Conservation (phyloP, 37 sponge, comb jelly and placozoan genomes). For the Haliclona indistincta region DNA sequence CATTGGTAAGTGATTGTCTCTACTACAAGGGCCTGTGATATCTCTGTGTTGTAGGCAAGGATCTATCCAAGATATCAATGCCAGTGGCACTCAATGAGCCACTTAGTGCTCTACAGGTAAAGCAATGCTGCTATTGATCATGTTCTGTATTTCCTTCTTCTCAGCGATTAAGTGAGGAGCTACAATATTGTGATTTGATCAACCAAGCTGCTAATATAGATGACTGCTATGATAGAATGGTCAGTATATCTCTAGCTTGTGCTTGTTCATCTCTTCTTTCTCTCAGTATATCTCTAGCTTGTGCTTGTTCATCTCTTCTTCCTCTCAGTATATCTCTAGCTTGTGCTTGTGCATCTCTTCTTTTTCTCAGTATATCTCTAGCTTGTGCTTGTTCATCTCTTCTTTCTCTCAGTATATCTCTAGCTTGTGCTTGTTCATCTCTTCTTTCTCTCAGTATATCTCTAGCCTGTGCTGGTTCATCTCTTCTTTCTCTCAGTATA, state of each 20-base stretch:
- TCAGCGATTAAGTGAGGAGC: slow-evolving; percentile 80
- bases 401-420: too few species aligned
- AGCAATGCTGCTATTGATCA: too few species aligned
- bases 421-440: too few species aligned
- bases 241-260: slow-evolving; percentile 2
- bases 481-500: background rate
- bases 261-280: background rate
- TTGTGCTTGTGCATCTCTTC: too few species aligned
- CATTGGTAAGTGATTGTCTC: slow-evolving; percentile 54
- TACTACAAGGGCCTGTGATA: background rate
- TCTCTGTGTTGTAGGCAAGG: slow-evolving; percentile 57
- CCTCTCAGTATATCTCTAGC: too few species aligned
- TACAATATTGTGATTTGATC: slow-evolving; percentile 72
- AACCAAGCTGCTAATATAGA: slow-evolving; percentile 49
- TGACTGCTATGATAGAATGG: slow-evolving; percentile 74
- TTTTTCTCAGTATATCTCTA: too few species aligned
- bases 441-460: too few species aligned
- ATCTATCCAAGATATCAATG: slow-evolving; percentile 84
- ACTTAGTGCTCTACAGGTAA: slow-evolving; percentile 75
- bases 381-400: too few species aligned
- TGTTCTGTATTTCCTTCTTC: slow-evolving; percentile 23
- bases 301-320: too few species aligned
- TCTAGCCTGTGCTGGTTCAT: slow-evolving; percentile 10
- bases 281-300: too few species aligned
- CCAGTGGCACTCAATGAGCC: slow-evolving; percentile 87